phyloP scores from a whole-genome alignment of 2,888 invertebrate genomes.

The Thymelicus lineola region DNA sequence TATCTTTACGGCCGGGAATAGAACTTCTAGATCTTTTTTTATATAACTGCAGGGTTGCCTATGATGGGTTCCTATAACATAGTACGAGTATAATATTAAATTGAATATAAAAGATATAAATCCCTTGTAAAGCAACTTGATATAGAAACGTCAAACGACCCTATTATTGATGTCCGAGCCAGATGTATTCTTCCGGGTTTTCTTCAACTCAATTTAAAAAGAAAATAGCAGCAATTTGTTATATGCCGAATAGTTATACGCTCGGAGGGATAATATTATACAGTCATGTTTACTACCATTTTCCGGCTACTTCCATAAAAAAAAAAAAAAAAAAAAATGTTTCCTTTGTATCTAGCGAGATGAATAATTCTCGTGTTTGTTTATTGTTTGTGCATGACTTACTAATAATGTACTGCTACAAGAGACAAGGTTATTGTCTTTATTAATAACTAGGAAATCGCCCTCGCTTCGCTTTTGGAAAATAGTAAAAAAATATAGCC shows the following conservation, averaged over 20 bases:
- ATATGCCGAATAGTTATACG: background rate
- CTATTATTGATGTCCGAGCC: background rate
- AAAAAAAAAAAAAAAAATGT: no score
- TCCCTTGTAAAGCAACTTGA: background rate
- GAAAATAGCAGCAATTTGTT: slow-evolving; percentile 8
- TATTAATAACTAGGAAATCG: no score
- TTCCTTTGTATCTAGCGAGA: background rate
- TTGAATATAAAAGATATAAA: no score
- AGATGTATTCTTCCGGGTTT: slow-evolving; percentile 4
- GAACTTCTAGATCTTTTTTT: no score
- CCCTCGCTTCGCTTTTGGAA: no score
- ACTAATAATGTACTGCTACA: background rate
- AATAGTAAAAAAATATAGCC: no score
- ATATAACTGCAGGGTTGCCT: no score
- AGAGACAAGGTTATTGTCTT: background rate
- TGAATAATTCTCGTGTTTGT: background rate
- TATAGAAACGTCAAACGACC: background rate
- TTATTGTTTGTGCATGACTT: slow-evolving; percentile 2
- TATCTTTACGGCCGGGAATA: no score
- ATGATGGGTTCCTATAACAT: no score
- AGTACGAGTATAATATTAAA: no score
- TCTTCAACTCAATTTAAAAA: slow-evolving; percentile 12
- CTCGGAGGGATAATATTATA: background rate
- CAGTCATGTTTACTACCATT: background rate
- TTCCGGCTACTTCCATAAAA: no score